These are phyloP conservation scores for Epizoanthus rinbou DNA, from an alignment of 92 coral and sea anemone genomes.

Conservation along the genomic window DNA sequence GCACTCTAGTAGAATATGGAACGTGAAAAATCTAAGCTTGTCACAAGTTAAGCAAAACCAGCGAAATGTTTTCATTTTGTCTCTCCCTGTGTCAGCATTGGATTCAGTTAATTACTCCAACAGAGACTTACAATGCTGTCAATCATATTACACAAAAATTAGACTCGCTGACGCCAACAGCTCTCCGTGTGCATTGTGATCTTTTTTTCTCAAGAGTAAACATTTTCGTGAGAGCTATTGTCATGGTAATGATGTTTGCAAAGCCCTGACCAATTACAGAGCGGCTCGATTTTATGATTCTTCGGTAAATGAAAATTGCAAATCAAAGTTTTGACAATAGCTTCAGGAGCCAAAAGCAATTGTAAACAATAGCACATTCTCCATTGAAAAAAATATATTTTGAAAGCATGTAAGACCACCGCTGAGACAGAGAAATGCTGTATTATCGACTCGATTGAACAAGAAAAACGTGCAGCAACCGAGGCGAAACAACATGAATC, in stretches of 20 bases:
- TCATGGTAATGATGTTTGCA: constrained; percentile 78
- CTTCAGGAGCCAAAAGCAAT: constrained; percentile 22
- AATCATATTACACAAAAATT: constrained; percentile 15
- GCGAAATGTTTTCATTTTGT: not conserved
- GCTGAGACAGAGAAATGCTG: constrained; percentile 23
- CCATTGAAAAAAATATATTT: constrained; percentile 10
- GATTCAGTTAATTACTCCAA: constrained; percentile 10
- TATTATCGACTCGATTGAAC: not conserved
- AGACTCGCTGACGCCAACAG: constrained; percentile 38
- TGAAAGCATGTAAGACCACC: constrained; percentile 33
- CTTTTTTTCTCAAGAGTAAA: constrained; percentile 27
- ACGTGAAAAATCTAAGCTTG: not conserved
- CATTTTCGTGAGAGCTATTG: constrained; percentile 50
- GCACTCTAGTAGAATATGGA: not conserved
- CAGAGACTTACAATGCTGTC: constrained; percentile 34
- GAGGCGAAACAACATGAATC: constrained; percentile 20
- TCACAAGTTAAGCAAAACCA: not conserved
- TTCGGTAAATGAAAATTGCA: constrained; percentile 27
- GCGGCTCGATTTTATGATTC: constrained; percentile 20
- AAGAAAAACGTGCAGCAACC: constrained; percentile 15
- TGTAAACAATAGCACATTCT: constrained; percentile 43
- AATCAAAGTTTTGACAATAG: constrained; percentile 39
- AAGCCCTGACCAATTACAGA: constrained; percentile 54
- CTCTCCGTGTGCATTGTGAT: constrained; percentile 21
- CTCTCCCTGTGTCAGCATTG: constrained; percentile 18